phyloP scores from a whole-genome alignment of 1,140 invertebrate genomes.

The Drosophila ercepeae region DNA sequence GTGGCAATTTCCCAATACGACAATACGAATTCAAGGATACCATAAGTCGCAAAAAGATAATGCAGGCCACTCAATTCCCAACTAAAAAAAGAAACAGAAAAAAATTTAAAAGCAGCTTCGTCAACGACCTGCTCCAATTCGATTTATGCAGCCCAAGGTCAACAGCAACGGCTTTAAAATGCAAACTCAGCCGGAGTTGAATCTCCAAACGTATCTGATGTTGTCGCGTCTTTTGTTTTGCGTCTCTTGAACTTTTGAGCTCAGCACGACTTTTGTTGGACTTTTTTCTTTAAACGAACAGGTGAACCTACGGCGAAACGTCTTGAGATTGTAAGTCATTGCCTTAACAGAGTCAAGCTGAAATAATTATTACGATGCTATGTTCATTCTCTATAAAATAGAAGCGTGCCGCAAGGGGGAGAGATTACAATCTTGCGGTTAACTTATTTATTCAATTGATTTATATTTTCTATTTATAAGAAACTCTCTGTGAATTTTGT shows the following conservation, averaged over 20 bases:
- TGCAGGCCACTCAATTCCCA: slow-evolving; percentile 47
- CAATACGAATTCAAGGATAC: slow-evolving; percentile 60
- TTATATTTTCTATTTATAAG: too few relatives aligned
- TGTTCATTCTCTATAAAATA: not conserved
- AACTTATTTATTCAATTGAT: too few relatives aligned
- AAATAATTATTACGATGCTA: not conserved
- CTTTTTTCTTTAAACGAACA: slow-evolving; percentile 2
- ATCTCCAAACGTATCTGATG: slow-evolving; percentile 27
- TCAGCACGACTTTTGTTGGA: slow-evolving; percentile 7
- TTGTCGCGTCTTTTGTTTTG: slow-evolving; percentile 20
- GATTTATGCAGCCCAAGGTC: slow-evolving; percentile 77
- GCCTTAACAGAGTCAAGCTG: not conserved
- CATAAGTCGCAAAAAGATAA: slow-evolving; percentile 48
- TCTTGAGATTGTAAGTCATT: not conserved
- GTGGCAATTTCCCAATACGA: slow-evolving; percentile 17
- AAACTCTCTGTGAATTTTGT: too few relatives aligned
- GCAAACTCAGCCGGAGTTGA: slow-evolving; percentile 61
- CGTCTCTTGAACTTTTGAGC: slow-evolving; percentile 47
- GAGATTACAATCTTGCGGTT: too few relatives aligned
- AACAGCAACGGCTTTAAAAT: slow-evolving; percentile 70
- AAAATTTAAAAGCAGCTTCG: slow-evolving; percentile 38
- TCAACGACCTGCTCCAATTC: slow-evolving; percentile 79
- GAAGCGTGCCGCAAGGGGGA: too few relatives aligned
- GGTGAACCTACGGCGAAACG: slow-evolving; percentile 1
- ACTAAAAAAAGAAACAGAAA: slow-evolving; percentile 5